Conservation (phyloP, 2,888 invertebrate species). For the Thereva nobilitata region DNA sequence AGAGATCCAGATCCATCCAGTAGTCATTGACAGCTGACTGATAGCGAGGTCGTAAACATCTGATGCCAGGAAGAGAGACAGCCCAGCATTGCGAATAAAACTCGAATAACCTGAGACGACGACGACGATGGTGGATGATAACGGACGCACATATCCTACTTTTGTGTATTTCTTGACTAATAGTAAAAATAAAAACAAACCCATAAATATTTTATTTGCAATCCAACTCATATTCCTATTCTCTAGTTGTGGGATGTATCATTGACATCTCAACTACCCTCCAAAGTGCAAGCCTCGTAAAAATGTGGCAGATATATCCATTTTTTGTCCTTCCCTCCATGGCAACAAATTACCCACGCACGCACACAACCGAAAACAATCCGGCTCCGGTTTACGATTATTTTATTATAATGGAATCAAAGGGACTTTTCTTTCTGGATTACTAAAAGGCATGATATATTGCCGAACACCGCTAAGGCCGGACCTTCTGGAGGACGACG, state of each 20-base stretch:
- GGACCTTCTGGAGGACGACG: no score
- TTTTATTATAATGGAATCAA: slow-evolving; percentile 43
- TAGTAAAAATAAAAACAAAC: slow-evolving; percentile 41
- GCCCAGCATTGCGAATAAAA: slow-evolving; percentile 36
- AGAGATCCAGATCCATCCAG: slow-evolving; percentile 36
- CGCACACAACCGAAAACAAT: neutral
- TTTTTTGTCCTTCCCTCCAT: neutral
- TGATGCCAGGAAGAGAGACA: slow-evolving; percentile 19
- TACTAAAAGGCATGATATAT: slow-evolving; percentile 39
- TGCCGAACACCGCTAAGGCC: no score
- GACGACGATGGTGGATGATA: slow-evolving; percentile 14
- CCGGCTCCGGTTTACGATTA: slow-evolving; percentile 39
- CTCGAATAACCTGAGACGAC: slow-evolving; percentile 38
- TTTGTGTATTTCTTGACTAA: slow-evolving; percentile 32
- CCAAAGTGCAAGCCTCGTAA: slow-evolving; percentile 37
- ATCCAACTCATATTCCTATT: slow-evolving; percentile 34
- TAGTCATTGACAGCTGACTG: slow-evolving; percentile 42
- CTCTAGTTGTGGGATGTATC: slow-evolving; percentile 26
- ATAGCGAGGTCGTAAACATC: slow-evolving; percentile 38
- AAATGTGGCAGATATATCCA: slow-evolving; percentile 20
- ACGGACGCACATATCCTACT: slow-evolving; percentile 36
- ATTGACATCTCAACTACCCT: neutral
- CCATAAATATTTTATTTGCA: slow-evolving; percentile 41
- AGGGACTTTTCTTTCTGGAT: slow-evolving; percentile 35
- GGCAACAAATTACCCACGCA: slow-evolving; percentile 32